Evolutionary conservation across 2,888 invertebrate species (phyloP).

Genomic region (Agrotis clavis): DNA sequence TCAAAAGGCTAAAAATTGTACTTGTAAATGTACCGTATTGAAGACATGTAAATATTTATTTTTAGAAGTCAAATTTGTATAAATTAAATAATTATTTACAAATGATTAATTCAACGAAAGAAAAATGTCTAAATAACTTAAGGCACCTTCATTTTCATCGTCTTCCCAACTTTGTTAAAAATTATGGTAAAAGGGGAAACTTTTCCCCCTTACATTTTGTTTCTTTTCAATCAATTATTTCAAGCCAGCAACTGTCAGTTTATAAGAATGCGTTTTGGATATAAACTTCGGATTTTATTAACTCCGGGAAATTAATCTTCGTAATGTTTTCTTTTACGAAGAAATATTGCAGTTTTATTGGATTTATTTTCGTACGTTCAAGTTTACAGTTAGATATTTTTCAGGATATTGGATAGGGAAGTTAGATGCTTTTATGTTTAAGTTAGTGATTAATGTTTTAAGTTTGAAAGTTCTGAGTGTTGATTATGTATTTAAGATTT

Average conservation of each 20-base stretch:
- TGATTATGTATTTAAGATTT: not conserved
- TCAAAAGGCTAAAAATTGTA: not conserved
- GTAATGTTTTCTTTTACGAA: constrained; percentile 17
- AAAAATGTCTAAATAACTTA: constrained; percentile 47
- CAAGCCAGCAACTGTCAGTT: constrained; percentile 64
- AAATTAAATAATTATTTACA: not conserved
- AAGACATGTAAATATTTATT: not conserved
- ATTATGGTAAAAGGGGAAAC: constrained; percentile 73
- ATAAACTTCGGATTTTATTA: constrained; percentile 43
- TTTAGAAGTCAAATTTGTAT: not conserved
- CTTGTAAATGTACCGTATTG: too few species aligned
- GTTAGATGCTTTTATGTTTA: not conserved
- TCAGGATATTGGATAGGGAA: constrained; percentile 1
- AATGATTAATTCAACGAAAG: constrained; percentile 30
- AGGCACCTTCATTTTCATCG: constrained; percentile 67
- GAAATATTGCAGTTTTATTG: constrained; percentile 19
- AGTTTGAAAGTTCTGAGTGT: not conserved
- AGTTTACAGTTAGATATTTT: constrained; percentile 1
- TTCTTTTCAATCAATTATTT: constrained; percentile 76
- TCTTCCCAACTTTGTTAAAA: constrained; percentile 68
- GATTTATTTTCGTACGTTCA: constrained; percentile 1
- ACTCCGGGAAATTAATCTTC: constrained; percentile 42
- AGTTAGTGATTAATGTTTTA: not conserved
- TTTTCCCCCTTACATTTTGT: constrained; percentile 74
- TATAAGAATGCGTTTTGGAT: constrained; percentile 52